A percentile compares a stretch with the other conserved stretches of the same genome.
Conservation (phyloP, 2,797 vertebrate genomes). For the Sebastes iracundus region DNA sequence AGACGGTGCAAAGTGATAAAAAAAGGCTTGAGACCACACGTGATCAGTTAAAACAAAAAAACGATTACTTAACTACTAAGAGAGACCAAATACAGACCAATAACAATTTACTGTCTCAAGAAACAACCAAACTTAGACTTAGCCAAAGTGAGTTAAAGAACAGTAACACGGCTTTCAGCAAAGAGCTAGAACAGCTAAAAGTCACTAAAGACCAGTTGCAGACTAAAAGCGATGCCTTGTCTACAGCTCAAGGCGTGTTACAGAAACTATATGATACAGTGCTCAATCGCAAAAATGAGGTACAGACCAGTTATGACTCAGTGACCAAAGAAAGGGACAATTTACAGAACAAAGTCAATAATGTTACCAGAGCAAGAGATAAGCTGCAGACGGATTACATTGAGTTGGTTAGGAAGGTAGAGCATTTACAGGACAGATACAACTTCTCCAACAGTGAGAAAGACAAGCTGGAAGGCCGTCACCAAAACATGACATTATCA, state of each 20-base stretch:
- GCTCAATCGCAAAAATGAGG: constrained; percentile 5
- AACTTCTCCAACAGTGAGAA: constrained; percentile 47
- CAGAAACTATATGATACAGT: neutral
- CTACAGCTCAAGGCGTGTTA: neutral
- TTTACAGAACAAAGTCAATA: constrained; percentile 66
- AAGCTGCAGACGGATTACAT: constrained; percentile 54
- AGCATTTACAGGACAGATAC: constrained; percentile 50
- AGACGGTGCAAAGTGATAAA: neutral
- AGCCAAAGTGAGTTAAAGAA: constrained; percentile 28
- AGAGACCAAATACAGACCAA: neutral
- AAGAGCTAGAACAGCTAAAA: constrained; percentile 26
- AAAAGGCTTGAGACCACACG: rapidly evolving
- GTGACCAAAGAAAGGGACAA: constrained; percentile 51
- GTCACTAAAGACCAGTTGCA: constrained; percentile 6
- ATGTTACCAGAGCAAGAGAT: constrained; percentile 45
- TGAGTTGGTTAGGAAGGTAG: constrained; percentile 27
- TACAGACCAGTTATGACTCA: constrained; percentile 5
- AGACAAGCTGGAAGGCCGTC: constrained; percentile 32
- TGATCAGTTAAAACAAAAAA: rapidly evolving
- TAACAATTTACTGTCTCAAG: neutral
- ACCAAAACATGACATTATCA: constrained; percentile 44
- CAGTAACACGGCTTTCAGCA: constrained; percentile 13
- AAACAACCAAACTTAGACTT: neutral
- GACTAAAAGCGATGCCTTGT: neutral
- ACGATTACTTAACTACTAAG: rapidly evolving